These are phyloP conservation scores for Spea hammondii DNA, from an alignment of 2,797 vertebrate species.

Conservation along the genomic window DNA sequence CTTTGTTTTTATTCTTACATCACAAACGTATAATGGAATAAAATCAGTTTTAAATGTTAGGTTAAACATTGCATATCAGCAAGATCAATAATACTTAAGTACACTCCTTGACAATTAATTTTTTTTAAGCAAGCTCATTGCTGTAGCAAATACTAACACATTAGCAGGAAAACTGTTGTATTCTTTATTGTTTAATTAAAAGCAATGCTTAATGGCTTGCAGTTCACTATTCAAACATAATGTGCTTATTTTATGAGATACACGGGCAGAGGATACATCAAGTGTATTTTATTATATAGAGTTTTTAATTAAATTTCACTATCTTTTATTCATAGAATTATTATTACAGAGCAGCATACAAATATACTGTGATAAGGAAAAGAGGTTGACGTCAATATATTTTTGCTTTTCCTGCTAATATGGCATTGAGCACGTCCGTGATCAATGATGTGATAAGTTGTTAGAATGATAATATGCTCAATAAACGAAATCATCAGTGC, in stretches of 20 bases:
- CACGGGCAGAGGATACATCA: conserved; percentile 54
- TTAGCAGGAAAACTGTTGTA: conserved; percentile 65
- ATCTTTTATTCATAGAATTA: conserved; percentile 57
- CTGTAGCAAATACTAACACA: conserved; percentile 70
- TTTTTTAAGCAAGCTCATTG: conserved; percentile 72
- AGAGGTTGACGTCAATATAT: conserved; percentile 41
- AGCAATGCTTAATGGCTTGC: conserved; percentile 67
- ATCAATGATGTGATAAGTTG: conserved; percentile 33
- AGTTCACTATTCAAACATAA: conserved; percentile 63
- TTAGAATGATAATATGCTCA: conserved; percentile 22
- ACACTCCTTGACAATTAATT: conserved; percentile 76
- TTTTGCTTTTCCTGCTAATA: conserved; percentile 22
- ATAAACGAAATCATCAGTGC: conserved; percentile 7
- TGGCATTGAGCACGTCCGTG: conserved; percentile 23
- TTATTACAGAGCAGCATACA: conserved; percentile 53
- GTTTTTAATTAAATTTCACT: conserved; percentile 65
- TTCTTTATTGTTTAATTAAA: conserved; percentile 82
- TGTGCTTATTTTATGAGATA: conserved; percentile 60
- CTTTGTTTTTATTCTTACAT: conserved; percentile 79
- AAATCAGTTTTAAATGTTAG: conserved; percentile 74
- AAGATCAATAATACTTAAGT: conserved; percentile 78
- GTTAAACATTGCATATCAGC: conserved; percentile 76
- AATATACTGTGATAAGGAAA: conserved; percentile 42
- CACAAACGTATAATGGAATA: conserved; percentile 73
- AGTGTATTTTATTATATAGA: conserved; percentile 58